These are phyloP conservation scores for Heliangelus exortis DNA, from an alignment of 2,797 vertebrate species.

Conservation along the genomic window DNA sequence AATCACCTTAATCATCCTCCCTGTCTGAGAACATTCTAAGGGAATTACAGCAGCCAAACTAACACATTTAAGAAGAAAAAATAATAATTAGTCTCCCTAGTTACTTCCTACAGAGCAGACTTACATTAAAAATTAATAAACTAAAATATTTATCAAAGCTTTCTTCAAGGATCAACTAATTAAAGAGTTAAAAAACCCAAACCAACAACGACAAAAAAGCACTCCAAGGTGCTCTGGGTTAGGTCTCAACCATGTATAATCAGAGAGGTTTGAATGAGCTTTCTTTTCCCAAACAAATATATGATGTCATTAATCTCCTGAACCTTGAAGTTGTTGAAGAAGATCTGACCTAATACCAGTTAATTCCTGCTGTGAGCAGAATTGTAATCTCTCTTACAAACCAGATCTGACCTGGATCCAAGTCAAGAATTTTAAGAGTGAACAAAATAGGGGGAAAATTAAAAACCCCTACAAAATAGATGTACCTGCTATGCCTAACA, in stretches of 20 bases:
- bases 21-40: neutral
- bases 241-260: neutral
- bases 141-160: slow-evolving; percentile 17
- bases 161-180: neutral
- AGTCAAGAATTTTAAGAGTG: slow-evolving; percentile 53
- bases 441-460: neutral
- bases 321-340: slow-evolving; percentile 14
- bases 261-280: neutral
- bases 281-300: slow-evolving; percentile 7
- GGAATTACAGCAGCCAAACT: neutral
- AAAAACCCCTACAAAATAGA: neutral
- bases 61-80: neutral
- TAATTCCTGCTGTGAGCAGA: slow-evolving; percentile 54
- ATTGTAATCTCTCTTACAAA: slow-evolving; percentile 53
- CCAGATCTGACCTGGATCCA: slow-evolving; percentile 57
- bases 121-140: neutral
- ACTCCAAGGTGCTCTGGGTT: fast-evolving
- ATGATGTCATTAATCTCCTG: slow-evolving; percentile 26
- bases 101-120: neutral
- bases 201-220: neutral
- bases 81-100: neutral
- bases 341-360: slow-evolving; percentile 60
- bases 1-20: neutral
- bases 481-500: neutral
- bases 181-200: neutral